Conservation (phyloP, 2,888 invertebrate species). For the Noctua janthina region DNA sequence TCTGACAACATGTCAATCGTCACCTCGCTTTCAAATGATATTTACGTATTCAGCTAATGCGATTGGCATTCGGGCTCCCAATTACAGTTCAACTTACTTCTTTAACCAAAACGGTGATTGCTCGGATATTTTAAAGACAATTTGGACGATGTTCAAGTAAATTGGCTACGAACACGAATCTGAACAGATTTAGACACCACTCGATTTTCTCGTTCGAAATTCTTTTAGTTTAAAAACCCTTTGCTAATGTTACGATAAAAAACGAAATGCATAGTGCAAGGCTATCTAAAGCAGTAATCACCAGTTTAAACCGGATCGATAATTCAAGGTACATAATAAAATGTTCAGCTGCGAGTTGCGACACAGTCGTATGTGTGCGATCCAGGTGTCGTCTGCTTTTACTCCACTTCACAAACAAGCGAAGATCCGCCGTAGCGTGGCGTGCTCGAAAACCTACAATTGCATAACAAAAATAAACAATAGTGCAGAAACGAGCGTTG, state of each 20-base stretch:
- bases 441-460: constrained; percentile 87
- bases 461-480: constrained; percentile 89
- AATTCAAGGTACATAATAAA: neutral
- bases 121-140: constrained; percentile 56
- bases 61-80: constrained; percentile 41
- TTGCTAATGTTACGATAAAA: constrained; percentile 8
- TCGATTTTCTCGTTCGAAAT: constrained; percentile 37
- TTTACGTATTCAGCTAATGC: constrained; percentile 48
- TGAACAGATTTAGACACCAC: constrained; percentile 38
- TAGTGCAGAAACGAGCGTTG: constrained; percentile 85
- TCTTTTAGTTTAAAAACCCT: constrained; percentile 20
- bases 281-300: constrained; percentile 20
- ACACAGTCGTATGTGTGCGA: constrained; percentile 21
- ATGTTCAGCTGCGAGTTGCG: neutral
- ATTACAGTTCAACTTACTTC: constrained; percentile 58
- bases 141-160: constrained; percentile 55
- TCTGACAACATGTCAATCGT: constrained; percentile 44
- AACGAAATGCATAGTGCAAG: constrained; percentile 12
- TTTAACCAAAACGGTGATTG: constrained; percentile 61
- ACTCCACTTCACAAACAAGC: constrained; percentile 86
- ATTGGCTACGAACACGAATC: constrained; percentile 51
- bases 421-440: constrained; percentile 79
- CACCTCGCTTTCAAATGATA: constrained; percentile 43
- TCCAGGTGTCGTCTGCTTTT: constrained; percentile 59
- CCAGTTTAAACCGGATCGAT: constrained; percentile 22